Percentiles rank a stretch among this genome's conserved stretches.
Conservation (phyloP, 1,140 invertebrate genomes). For the Linepithema humile region DNA sequence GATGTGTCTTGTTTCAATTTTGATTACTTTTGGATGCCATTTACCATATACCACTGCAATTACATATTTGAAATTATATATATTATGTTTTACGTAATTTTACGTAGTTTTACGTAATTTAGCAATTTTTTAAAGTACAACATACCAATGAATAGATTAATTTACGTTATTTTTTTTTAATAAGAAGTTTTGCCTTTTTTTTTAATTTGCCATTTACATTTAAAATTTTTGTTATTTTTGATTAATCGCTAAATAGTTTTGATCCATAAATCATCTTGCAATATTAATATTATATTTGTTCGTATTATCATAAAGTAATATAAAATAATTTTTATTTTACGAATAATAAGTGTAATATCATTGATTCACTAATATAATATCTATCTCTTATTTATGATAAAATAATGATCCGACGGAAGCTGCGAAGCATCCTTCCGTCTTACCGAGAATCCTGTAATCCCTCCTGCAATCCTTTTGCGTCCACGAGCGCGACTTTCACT, state of each 20-base stretch:
- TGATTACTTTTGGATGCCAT: not conserved
- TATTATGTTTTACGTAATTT: not conserved
- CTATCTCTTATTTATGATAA: not conserved
- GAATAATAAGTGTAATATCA: not conserved
- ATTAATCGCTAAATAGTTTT: not conserved
- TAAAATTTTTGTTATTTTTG: not conserved
- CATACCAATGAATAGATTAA: not conserved
- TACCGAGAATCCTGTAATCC: conserved; percentile 30
- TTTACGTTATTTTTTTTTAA: not conserved
- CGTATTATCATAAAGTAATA: not conserved
- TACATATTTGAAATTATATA: not conserved
- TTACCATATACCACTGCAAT: not conserved
- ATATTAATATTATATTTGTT: not conserved
- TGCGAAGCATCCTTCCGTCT: not conserved
- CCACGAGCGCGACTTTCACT: conserved; percentile 61
- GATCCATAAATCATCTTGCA: not conserved
- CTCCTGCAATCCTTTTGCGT: conserved; percentile 30
- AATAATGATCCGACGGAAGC: conserved; percentile 5
- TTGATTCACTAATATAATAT: not conserved
- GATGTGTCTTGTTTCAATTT: not conserved
- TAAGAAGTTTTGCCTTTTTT: not conserved
- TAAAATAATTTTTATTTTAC: not conserved
- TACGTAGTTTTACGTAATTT: not conserved
- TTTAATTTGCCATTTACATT: not conserved
- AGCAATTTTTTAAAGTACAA: not conserved